Percentiles rank a stretch among this genome's conserved stretches.
Evolutionary conservation across 1,140 invertebrate genomes (phyloP).

Genomic region (Agrypnia vestita): DNA sequence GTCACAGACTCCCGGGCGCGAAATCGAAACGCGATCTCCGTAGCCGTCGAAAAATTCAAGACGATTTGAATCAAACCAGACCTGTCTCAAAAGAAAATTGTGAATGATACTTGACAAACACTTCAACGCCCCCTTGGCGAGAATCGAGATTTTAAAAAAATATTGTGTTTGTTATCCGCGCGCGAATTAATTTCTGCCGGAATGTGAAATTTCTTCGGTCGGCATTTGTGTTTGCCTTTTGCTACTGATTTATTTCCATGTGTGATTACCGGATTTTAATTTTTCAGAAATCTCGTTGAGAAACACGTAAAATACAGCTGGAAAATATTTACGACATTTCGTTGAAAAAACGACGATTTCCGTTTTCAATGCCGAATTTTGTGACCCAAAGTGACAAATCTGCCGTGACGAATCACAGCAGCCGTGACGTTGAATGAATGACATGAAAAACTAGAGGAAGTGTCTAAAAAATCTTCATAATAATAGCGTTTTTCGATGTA

Average conservation of each 20-base stretch:
- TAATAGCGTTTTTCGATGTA: too few relatives aligned
- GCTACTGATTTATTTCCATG: constrained; percentile 3
- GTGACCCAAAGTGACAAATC: constrained; percentile 3
- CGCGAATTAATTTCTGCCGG: not conserved
- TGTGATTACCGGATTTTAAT: constrained; percentile 30
- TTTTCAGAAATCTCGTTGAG: constrained; percentile 15
- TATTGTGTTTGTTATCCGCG: not conserved
- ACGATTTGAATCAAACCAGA: not conserved
- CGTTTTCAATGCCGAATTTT: not conserved
- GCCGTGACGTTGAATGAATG: not conserved
- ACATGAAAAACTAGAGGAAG: constrained; percentile 5
- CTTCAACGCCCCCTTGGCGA: too few relatives aligned
- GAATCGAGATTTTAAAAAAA: too few relatives aligned
- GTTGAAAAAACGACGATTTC: not conserved
- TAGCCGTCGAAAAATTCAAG: too few relatives aligned
- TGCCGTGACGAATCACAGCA: constrained; percentile 6
- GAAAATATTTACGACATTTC: not conserved
- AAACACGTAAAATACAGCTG: not conserved
- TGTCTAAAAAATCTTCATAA: not conserved
- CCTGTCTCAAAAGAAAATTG: not conserved
- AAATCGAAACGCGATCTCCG: not conserved
- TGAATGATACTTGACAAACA: too few relatives aligned
- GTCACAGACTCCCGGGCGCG: not conserved
- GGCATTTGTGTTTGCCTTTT: not conserved
- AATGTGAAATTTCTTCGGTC: not conserved